Conservation (phyloP, 2,113 vertebrate genomes). For the Plotosus lineatus region DNA sequence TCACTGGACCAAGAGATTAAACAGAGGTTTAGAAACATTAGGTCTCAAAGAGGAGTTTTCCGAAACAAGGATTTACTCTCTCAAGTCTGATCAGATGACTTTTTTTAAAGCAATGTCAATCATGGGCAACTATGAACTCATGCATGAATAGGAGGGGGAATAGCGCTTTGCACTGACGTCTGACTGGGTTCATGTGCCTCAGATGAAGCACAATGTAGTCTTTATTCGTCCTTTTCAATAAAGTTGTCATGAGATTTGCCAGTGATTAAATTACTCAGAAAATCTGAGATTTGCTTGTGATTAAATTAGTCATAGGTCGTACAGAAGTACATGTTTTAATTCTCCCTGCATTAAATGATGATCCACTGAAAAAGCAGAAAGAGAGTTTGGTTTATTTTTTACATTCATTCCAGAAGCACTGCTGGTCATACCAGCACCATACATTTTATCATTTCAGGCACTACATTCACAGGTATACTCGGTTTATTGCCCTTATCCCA, state of each 20-base stretch:
- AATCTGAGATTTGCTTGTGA: too few relatives aligned
- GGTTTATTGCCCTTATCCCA: too few relatives aligned
- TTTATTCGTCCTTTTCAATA: too few relatives aligned
- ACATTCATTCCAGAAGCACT: neutral
- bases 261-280: neutral
- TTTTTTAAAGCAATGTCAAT: neutral
- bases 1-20: neutral
- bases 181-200: neutral
- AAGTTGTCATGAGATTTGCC: too few relatives aligned
- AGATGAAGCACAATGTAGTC: neutral
- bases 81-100: neutral
- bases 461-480: too few relatives aligned
- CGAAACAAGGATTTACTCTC: neutral
- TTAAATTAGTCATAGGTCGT: too few relatives aligned
- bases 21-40: neutral
- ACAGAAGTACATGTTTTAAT: too few relatives aligned
- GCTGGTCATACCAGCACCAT: neutral
- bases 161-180: neutral
- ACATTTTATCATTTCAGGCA: neutral
- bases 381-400: too few relatives aligned
- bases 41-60: neutral
- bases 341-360: neutral
- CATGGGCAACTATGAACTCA: too few relatives aligned
- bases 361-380: neutral
- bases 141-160: neutral